Conservation (phyloP, 53 echinoderm and acorn worm species). For the Hippasteria phrygiana region DNA sequence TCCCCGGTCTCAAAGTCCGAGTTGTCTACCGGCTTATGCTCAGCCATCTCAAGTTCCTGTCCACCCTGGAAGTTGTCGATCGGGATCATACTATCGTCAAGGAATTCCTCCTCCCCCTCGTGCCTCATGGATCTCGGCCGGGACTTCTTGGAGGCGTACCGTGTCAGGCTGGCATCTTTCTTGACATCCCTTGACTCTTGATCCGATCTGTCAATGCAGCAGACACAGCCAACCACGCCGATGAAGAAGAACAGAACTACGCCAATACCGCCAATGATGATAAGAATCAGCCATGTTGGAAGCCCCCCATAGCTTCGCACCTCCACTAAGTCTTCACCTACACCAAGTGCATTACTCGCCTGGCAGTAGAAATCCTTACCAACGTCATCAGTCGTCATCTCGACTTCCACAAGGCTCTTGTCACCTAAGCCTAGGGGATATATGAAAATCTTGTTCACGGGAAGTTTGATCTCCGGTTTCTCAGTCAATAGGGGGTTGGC, state of each 20-base stretch:
- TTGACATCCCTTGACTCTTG: not conserved
- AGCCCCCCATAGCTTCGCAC: not conserved
- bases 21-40: not conserved
- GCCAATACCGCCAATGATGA: constrained; percentile 50
- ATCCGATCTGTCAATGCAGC: constrained; percentile 27
- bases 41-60: not conserved
- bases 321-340: constrained; percentile 1
- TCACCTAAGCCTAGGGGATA: not conserved
- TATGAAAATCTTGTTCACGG: not conserved
- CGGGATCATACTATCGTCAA: constrained; percentile 9
- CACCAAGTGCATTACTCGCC: constrained; percentile 27
- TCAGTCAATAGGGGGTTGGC: constrained; percentile 12
- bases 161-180: not conserved
- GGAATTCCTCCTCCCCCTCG: not conserved
- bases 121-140: constrained; percentile 36
- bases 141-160: not conserved
- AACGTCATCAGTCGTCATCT: constrained; percentile 22
- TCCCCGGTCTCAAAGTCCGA: constrained; percentile 58
- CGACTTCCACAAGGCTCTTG: constrained; percentile 26
- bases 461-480: not conserved
- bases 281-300: constrained; percentile 60
- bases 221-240: constrained; percentile 12
- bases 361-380: constrained; percentile 50
- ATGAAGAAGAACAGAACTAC: constrained; percentile 53
- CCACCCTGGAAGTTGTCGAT: constrained; percentile 44